Conservation (phyloP, 2,888 invertebrate species). For the Neoascia interrupta region DNA sequence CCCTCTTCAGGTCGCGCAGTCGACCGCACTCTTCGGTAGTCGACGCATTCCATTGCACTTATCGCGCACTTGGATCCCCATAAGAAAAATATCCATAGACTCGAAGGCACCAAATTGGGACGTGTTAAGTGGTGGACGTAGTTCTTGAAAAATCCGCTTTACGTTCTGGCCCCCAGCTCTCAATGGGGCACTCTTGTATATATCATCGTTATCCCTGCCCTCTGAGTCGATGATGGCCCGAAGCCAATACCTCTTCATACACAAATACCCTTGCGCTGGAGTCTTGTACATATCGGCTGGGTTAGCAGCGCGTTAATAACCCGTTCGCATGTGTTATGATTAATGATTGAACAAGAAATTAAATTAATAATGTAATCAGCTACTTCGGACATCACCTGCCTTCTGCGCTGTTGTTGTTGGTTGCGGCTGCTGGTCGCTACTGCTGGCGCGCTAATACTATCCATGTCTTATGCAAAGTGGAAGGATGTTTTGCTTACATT, state of each 20-base stretch:
- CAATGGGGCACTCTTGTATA: conserved; percentile 61
- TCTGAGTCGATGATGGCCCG: conserved; percentile 30
- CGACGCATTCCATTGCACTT: conserved; percentile 58
- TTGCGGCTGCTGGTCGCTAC: conserved; percentile 29
- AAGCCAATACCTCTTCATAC: too few relatives aligned
- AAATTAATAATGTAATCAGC: conserved; percentile 77
- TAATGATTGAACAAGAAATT: conserved; percentile 79
- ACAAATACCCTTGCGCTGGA: too few relatives aligned
- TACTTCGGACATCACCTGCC: conserved; percentile 73
- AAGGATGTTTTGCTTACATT: conserved; percentile 68
- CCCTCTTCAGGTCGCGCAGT: conserved; percentile 35
- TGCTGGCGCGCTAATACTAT: conserved; percentile 1
- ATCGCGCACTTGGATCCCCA: conserved; percentile 41
- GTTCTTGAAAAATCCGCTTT: conserved; percentile 68
- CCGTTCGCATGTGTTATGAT: conserved; percentile 76
- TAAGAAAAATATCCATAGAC: conserved; percentile 62
- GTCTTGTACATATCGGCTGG: conserved; percentile 38
- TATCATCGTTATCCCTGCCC: conserved; percentile 60
- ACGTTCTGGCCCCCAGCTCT: conserved; percentile 41
- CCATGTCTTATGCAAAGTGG: conserved; percentile 54
- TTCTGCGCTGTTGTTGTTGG: conserved; percentile 19
- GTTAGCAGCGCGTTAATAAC: conserved; percentile 51
- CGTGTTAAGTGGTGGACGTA: conserved; percentile 66
- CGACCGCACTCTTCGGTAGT: conserved; percentile 32
- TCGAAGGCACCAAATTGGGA: conserved; percentile 62